Evolutionary conservation across 2,888 invertebrate genomes (phyloP).

Genomic region (Patella caerulea): DNA sequence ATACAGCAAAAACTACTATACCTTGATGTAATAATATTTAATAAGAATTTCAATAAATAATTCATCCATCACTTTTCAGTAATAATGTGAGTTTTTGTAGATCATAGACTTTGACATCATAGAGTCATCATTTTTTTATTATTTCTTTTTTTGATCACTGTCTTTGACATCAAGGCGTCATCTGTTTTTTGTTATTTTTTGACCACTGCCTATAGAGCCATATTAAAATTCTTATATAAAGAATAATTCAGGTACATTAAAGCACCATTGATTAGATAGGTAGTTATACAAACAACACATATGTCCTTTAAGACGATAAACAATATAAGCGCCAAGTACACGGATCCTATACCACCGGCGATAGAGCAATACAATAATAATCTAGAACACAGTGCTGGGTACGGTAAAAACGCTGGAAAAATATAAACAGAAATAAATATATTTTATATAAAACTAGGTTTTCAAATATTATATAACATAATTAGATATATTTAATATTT

Average conservation of each 20-base stretch:
- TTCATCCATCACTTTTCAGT: no score
- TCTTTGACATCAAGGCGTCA: no score
- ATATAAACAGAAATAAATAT: background rate
- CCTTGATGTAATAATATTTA: no score
- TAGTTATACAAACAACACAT: constrained; percentile 86
- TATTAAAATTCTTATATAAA: constrained; percentile 10
- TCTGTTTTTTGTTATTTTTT: no score
- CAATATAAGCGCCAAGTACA: constrained; percentile 86
- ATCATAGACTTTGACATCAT: no score
- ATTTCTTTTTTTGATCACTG: no score
- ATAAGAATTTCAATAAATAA: no score
- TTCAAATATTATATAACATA: background rate
- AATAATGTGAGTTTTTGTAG: no score
- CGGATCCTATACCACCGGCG: constrained; percentile 78
- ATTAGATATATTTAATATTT: no score
- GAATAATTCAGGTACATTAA: constrained; percentile 40
- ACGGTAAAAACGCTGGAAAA: constrained; percentile 26
- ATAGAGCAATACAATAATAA: constrained; percentile 71
- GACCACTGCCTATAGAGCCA: no score
- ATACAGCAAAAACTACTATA: no score
- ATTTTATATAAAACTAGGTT: background rate
- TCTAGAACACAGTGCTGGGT: background rate
- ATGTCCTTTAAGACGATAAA: constrained; percentile 83
- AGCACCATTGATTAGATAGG: constrained; percentile 73
- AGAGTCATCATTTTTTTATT: no score